phyloP scores from a whole-genome alignment of 1,140 invertebrate species.

The Drosophila parabipectinata region DNA sequence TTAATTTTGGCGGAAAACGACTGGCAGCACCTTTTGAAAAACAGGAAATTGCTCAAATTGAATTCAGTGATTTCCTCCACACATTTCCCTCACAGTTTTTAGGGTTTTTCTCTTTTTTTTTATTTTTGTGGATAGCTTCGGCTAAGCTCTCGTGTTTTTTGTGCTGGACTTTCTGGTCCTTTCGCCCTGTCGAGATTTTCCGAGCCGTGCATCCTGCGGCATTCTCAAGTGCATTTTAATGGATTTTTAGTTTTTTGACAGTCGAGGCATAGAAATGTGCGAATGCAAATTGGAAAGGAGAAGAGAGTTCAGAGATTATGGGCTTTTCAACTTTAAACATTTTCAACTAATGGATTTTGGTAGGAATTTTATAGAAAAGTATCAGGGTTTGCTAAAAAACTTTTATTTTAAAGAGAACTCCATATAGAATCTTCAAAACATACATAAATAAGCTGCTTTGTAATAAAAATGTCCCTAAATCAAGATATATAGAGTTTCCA shows the following conservation, averaged over 20 bases:
- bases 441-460: too few relatives aligned
- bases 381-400: too few relatives aligned
- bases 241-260: slow-evolving; percentile 35
- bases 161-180: slow-evolving; percentile 2
- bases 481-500: too few relatives aligned
- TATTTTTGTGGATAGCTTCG: too few relatives aligned
- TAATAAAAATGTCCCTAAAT: too few relatives aligned
- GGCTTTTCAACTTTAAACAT: too few relatives aligned
- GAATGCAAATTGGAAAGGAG: slow-evolving; percentile 10
- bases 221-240: slow-evolving; percentile 71
- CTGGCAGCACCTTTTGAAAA: slow-evolving; percentile 58
- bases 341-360: too few relatives aligned
- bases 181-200: slow-evolving; percentile 19
- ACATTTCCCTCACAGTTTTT: neutral
- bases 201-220: slow-evolving; percentile 38
- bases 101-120: too few relatives aligned
- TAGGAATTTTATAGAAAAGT: too few relatives aligned
- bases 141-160: neutral
- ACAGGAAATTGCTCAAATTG: slow-evolving; percentile 77
- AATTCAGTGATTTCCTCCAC: slow-evolving; percentile 68
- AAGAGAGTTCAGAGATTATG: neutral
- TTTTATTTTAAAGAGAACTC: too few relatives aligned
- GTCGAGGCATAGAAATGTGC: neutral
- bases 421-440: too few relatives aligned
- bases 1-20: slow-evolving; percentile 43